phyloP scores from a whole-genome alignment of 2,113 vertebrate genomes.

The Fulmarus glacialis region DNA sequence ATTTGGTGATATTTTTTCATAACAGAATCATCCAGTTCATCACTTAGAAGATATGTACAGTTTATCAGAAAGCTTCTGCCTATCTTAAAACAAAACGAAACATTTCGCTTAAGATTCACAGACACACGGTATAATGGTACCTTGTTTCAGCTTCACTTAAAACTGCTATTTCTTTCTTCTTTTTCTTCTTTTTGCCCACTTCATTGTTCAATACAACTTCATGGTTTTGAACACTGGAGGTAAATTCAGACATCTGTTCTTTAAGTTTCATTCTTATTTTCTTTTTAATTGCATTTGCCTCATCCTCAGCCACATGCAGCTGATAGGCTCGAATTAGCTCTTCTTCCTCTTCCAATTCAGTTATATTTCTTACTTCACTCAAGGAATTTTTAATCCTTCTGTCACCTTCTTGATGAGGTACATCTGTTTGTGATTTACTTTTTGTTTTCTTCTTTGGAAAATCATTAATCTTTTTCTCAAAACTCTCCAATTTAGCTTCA shows the following conservation, averaged over 20 bases:
- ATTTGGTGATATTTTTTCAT: background rate
- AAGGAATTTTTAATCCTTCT: conserved; percentile 71
- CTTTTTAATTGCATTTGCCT: conserved; percentile 80
- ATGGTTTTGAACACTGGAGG: conserved; percentile 59
- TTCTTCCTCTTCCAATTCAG: conserved; percentile 75
- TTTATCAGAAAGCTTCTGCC: background rate
- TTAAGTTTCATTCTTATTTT: conserved; percentile 78
- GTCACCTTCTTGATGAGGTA: conserved; percentile 50
- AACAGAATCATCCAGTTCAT: background rate
- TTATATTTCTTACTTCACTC: conserved; percentile 40
- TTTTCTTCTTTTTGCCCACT: conserved; percentile 86
- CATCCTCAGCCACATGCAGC: conserved; percentile 81
- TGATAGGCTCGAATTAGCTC: conserved; percentile 83
- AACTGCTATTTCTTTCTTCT: conserved; percentile 74
- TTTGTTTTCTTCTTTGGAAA: conserved; percentile 49
- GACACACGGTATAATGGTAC: conserved; percentile 52
- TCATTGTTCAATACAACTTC: conserved; percentile 77
- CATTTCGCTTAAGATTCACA: background rate
- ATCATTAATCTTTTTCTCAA: conserved; percentile 42
- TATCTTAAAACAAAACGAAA: conserved; percentile 6
- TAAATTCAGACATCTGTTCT: conserved; percentile 69
- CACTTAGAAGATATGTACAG: background rate
- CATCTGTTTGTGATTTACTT: conserved; percentile 53
- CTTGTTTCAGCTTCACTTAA: conserved; percentile 77
- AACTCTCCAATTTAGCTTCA: conserved; percentile 33